Conservation (phyloP, 2,888 invertebrate species). For the Polietes domitor region DNA sequence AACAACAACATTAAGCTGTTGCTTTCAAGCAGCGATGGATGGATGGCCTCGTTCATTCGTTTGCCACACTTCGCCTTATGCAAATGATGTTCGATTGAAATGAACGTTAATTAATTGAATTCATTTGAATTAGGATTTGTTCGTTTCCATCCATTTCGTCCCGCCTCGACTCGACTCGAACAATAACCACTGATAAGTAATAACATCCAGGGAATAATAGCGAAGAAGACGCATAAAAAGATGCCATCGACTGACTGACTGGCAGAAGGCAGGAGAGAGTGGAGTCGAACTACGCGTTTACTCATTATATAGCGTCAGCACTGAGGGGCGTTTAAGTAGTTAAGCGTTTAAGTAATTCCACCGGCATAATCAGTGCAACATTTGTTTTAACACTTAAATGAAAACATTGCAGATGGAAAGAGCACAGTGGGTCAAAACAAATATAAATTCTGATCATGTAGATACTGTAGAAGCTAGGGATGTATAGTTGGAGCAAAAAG, state of each 20-base stretch:
- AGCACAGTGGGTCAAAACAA: background rate
- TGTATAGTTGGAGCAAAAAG: no score
- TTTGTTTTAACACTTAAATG: constrained; percentile 51
- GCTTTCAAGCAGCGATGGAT: background rate
- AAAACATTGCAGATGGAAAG: background rate
- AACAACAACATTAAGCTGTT: constrained; percentile 7
- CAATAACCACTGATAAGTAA: constrained; percentile 41
- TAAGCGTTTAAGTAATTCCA: constrained; percentile 31
- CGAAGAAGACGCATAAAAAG: background rate
- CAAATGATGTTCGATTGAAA: constrained; percentile 58
- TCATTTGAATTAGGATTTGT: constrained; percentile 59
- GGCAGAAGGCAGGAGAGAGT: background rate
- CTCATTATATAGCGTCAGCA: constrained; percentile 7
- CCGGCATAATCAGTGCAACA: constrained; percentile 52
- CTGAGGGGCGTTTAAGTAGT: constrained; percentile 45
- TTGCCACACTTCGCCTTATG: constrained; percentile 58
- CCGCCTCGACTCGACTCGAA: background rate
- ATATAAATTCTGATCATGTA: no score
- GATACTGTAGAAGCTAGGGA: no score
- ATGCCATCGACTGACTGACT: background rate
- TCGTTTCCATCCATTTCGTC: background rate
- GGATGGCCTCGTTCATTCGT: background rate
- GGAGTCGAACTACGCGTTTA: background rate
- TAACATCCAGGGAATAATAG: constrained; percentile 32
- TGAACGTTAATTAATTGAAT: constrained; percentile 65